Base-by-base conservation (phyloP, 2,888 invertebrate species). In the Amblyjoppa proteus region DNA sequence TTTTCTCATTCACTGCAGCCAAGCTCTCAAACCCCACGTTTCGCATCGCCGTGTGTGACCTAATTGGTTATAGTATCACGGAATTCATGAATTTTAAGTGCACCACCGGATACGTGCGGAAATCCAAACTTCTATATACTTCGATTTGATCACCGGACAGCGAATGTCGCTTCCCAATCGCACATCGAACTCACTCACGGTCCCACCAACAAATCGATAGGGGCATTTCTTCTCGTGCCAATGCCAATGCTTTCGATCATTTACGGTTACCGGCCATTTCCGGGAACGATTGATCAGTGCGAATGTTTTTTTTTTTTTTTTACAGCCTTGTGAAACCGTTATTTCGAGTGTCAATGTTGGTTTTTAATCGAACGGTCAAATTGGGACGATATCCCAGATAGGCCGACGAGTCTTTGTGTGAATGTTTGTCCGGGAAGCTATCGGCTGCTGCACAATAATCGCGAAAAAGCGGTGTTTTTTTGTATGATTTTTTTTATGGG, bases 61-160 rank as follows among this genome's bases (percentile, higher is more conserved):
- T 90, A 91, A 91, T 92, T 91, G 91, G 89, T 90, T 91, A 90
- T 90, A 90, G 45, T 56, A 71, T 89, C 88, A 88, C 90, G 79
- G 87, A 90, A 91, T 92, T 91, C 89, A 91, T 92, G 91, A 92
- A 91, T 92, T 91, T 91, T 89, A 90, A 92, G 86, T 83, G 69
- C 77, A 85, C 64, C 75, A 28, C 73, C 53, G 58, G 25, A 49
- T 13, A 64, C 53, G 58, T 38, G 58, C 68, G 51, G 28, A 51
- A 58, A 58, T 74, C 34, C 77, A 77, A 76, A 34, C 34, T 49
- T 20, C 68, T 56, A 58, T 78, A 58, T 53, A 49, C 56, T 51
- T 51, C 71, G 64, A 78, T 78, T 80, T 75, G 53, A 74, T 75
- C 45, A 75, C 64, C 45, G 75, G 20, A 74, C 53, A 13, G 70